Evolutionary conservation across 2,797 vertebrate genomes (phyloP), one percentile per base, ranked within the genome.

Genomic region (Lophura swinhoii): DNA sequence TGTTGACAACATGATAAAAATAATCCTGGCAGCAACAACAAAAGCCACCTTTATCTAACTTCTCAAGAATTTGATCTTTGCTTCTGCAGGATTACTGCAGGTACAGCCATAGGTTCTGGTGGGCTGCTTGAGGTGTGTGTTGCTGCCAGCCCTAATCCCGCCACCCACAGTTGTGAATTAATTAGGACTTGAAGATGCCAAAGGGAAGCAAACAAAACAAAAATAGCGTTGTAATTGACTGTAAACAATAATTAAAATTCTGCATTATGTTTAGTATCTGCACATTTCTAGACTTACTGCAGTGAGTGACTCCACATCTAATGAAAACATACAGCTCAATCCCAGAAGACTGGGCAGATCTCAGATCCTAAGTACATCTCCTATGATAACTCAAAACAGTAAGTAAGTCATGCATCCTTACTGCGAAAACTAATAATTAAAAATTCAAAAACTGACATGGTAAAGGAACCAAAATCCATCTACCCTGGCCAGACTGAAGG

Each of bases 151-250:
- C 84, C 86, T 87, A 91, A 94, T 87, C 94, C 94, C 94, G 91
- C 95, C 88, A 84, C 96, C 91, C 94, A 94, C 93, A 87, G 93
- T 64, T 93, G 43, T 71, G 95, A 94, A 88, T 76, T 96, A 96
- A 96, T 96, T 96, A 94, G 90, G 66, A 46, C 15, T 58, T 68
- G 77, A 88, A 79, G 53, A 66, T 84, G 94, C 93, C 91, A 94
- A 81, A 94, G 93, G 94, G 91, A 94, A 58, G 84, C 80, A 94
- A 96, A 95, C 23, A 90, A 96, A 94, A 93, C 77, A 95, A 94
- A 96, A 95, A 90, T 83, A 96, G 90, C 74, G 87, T 74, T 95
- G 94, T 94, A 91, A 96, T 95, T 94, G 96, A 91, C 88, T 71
- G 75, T 70, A 96, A 96, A 96, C 94, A 94, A 88, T 84, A 93